Evolutionary conservation across 1,140 invertebrate species (phyloP), one percentile per base, ranked within the genome.

Genomic region (Anastrepha obliqua): DNA sequence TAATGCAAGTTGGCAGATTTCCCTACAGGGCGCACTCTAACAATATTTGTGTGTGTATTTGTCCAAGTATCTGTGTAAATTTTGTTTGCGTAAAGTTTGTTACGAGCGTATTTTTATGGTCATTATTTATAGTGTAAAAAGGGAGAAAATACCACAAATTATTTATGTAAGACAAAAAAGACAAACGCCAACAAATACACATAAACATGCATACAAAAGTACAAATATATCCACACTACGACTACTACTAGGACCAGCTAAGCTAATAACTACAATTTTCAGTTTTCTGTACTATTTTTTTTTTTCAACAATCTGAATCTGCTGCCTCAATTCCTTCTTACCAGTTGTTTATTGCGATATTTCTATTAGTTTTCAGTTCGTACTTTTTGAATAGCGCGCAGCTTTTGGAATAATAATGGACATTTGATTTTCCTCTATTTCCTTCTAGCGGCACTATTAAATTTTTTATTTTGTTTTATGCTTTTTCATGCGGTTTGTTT

Each of bases 71-170:
- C n/a, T 20, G 7, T 67, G 11, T 67, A 67, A 67, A 29, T 29
- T 67, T 67, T 67, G 65, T 39, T 67, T 67, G 65, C 65, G 29
- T 39, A 67, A 67, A 67, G 20, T 67, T 67, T 67, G 65, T 67
- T 67, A 67, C 39, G 20, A 39, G 20, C 39, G 20, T 42, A 11
- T 3, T 67, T 67, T 67, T 67, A 67, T 39, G 9, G 65, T 39
- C 65, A 42, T 67, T 67, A 42, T 67, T 67, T 39, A 67, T 67
- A 29, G n/a, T 20, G n/a, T 29, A 29, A 65, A 67, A 39, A 67
- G 11, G 11, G 29, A 39, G 29, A 42, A 42, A 39, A 67, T 39
- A 5, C 3, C 9, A 64, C 62, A 20, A 8, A 29, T 29, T 20
- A 64, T 64, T 29, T 29, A 29, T 29, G 29, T 29, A 29, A 20